Conservation (phyloP, 2,113 vertebrate species). For the Tautogolabrus adspersus region DNA sequence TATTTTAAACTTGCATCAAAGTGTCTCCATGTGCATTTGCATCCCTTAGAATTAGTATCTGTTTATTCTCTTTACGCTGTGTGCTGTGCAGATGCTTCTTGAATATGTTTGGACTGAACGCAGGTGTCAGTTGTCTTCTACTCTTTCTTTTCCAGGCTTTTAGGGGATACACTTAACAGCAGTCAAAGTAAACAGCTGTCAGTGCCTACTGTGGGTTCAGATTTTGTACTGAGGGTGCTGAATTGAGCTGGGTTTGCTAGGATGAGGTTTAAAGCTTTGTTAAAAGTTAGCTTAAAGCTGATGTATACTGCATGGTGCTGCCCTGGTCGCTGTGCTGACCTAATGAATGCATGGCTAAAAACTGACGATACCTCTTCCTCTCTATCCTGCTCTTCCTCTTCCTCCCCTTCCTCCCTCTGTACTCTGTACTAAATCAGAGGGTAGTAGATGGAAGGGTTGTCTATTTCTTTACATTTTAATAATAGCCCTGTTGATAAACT, state of each 20-base stretch:
- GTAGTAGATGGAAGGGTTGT: slow-evolving; percentile 58
- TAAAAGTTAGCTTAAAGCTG: slow-evolving; percentile 58
- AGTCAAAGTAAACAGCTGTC: background rate
- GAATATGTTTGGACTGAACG: slow-evolving; percentile 11
- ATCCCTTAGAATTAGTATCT: background rate
- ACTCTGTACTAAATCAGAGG: slow-evolving; percentile 46
- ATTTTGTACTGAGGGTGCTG: slow-evolving; percentile 42
- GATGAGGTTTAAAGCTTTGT: slow-evolving; percentile 35
- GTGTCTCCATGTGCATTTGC: background rate
- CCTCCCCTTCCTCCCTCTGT: slow-evolving; percentile 28
- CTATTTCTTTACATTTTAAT: slow-evolving; percentile 74
- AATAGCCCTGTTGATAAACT: slow-evolving; percentile 72
- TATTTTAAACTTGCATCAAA: background rate
- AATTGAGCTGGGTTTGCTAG: slow-evolving; percentile 21
- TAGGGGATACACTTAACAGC: slow-evolving; percentile 17
- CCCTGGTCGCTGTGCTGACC: slow-evolving; percentile 70
- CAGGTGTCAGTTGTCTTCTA: slow-evolving; percentile 5
- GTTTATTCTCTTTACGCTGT: background rate
- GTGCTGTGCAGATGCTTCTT: background rate
- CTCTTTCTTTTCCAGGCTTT: slow-evolving; percentile 5
- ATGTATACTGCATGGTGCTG: slow-evolving; percentile 76
- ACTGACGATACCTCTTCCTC: slow-evolving; percentile 78
- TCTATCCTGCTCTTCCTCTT: slow-evolving; percentile 63
- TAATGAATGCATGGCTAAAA: slow-evolving; percentile 90
- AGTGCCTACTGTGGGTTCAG: slow-evolving; percentile 26